Conservation (phyloP, 2,113 vertebrate genomes). For the Acrocephalus arundinaceus region DNA sequence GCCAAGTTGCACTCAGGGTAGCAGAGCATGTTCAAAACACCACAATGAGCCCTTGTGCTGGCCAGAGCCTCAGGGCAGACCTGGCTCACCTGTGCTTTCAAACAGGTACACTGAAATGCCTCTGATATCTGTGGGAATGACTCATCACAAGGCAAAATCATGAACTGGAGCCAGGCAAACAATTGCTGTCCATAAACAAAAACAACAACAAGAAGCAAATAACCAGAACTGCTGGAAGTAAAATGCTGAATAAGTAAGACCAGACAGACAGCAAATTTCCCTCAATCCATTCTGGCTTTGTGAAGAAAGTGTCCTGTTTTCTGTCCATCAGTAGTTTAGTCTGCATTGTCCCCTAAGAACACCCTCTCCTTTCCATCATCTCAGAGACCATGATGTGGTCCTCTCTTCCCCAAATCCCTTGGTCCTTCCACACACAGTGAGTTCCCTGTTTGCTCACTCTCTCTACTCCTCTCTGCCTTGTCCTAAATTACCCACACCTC, state of each 20-base stretch:
- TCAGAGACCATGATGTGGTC: not conserved
- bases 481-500: not conserved
- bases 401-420: not conserved
- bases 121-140: not conserved
- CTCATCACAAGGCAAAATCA: not conserved
- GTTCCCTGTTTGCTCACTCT: not conserved
- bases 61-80: not conserved
- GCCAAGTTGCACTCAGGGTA: not conserved
- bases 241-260: not conserved
- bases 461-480: not conserved
- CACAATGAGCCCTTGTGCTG: not conserved
- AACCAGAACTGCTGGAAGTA: not conserved
- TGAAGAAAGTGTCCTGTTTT: not conserved
- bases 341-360: rapidly evolving
- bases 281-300: not conserved
- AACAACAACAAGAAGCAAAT: not conserved
- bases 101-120: not conserved
- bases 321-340: not conserved
- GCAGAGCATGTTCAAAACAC: not conserved
- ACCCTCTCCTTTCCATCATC: not conserved
- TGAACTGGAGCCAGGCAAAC: not conserved
- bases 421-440: rapidly evolving
- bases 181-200: not conserved
- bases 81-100: not conserved
- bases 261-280: not conserved